Evolutionary conservation across 2,797 vertebrate species (phyloP).

Genomic region (Peromyscus eremicus): DNA sequence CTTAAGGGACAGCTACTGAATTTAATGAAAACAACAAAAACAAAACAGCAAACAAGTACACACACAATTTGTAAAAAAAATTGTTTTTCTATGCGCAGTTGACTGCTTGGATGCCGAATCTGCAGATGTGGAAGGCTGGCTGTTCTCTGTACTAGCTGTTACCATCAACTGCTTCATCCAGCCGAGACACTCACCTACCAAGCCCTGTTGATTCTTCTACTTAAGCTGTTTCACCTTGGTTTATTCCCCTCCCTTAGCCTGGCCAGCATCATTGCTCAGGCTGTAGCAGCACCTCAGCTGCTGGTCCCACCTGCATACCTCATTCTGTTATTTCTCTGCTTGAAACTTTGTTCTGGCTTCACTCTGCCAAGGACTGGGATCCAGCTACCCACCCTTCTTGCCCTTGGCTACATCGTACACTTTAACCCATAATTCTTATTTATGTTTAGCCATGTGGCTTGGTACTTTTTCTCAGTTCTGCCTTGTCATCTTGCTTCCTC

Average conservation of each 20-base stretch:
- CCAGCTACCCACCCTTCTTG: not conserved
- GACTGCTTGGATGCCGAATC: not conserved
- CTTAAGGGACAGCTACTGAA: not conserved
- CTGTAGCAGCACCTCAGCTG: not conserved
- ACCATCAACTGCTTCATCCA: not conserved
- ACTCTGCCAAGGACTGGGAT: not conserved
- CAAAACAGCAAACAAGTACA: not conserved
- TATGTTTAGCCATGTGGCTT: too few species aligned
- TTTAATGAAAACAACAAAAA: not conserved
- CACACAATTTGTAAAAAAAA: not conserved
- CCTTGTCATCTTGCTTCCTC: too few species aligned
- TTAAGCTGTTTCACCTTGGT: not conserved
- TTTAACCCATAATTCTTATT: too few species aligned
- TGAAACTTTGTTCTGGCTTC: not conserved
- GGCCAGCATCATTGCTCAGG: not conserved
- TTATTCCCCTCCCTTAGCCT: not conserved
- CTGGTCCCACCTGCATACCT: not conserved
- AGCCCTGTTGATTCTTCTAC: not conserved
- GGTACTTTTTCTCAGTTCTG: too few species aligned
- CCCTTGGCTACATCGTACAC: not conserved
- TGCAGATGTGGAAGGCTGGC: not conserved
- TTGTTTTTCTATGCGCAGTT: not conserved
- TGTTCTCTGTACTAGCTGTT: not conserved
- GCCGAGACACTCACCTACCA: not conserved
- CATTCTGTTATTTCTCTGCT: not conserved